Percentiles rank a stretch among this genome's conserved stretches.
These are phyloP conservation scores for Idaea aversata DNA, from an alignment of 2,888 invertebrate genomes.

Conservation along the genomic window DNA sequence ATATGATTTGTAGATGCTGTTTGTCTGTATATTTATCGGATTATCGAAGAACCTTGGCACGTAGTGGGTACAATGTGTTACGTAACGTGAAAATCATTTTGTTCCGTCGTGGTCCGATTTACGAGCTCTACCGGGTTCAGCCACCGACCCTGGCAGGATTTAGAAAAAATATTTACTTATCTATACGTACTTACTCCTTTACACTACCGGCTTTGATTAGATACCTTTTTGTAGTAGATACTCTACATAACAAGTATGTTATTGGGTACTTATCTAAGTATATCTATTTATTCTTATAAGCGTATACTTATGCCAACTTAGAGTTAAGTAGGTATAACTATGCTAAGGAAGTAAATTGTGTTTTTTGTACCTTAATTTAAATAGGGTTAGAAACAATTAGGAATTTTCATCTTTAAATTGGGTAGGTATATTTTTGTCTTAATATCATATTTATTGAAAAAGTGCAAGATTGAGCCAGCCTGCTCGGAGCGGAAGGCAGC, in stretches of 20 bases:
- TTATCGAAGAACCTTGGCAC: slow-evolving; percentile 43
- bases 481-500: too few relatives aligned
- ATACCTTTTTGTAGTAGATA: not conserved
- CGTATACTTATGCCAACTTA: too few relatives aligned
- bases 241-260: not conserved
- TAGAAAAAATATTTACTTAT: slow-evolving; percentile 35
- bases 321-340: too few relatives aligned
- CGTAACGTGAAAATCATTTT: slow-evolving; percentile 51
- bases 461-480: too few relatives aligned
- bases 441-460: too few relatives aligned
- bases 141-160: slow-evolving; percentile 55
- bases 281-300: too few relatives aligned
- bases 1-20: not conserved
- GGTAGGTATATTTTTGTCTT: too few relatives aligned
- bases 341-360: too few relatives aligned
- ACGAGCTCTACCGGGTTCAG: slow-evolving; percentile 60
- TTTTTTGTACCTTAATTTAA: too few relatives aligned
- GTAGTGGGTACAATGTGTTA: slow-evolving; percentile 36
- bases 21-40: slow-evolving; percentile 9
- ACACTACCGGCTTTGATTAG: slow-evolving; percentile 10
- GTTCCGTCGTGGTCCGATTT: slow-evolving; percentile 51
- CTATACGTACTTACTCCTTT: slow-evolving; percentile 30
- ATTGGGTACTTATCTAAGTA: too few relatives aligned
- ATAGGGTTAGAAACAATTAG: too few relatives aligned
- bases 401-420: too few relatives aligned